Conservation (phyloP, 2,113 vertebrate genomes). For the Pedionomus torquatus region DNA sequence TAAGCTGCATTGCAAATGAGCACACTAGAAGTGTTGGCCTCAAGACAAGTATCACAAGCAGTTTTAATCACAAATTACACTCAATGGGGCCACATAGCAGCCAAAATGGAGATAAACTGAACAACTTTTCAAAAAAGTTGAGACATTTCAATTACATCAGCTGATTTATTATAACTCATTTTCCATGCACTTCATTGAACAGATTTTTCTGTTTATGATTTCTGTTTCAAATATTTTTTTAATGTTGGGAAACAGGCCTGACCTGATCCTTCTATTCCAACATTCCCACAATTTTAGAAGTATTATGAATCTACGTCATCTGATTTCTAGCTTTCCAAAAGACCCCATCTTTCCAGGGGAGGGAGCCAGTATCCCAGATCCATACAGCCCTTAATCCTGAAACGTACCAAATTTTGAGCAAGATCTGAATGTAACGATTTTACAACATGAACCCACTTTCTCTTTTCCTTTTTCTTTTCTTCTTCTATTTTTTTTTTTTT, state of each 20-base stretch:
- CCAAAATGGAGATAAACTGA: neutral
- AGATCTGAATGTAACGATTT: neutral
- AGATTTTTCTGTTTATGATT: slow-evolving; percentile 31
- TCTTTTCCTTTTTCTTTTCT: neutral
- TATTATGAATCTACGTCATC: neutral
- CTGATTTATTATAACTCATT: neutral
- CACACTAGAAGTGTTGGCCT: neutral
- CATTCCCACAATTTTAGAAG: neutral
- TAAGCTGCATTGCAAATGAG: neutral
- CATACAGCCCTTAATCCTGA: neutral
- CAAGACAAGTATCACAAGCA: neutral
- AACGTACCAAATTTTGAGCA: neutral
- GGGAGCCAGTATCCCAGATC: neutral
- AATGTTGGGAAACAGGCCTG: neutral
- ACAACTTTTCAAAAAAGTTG: neutral
- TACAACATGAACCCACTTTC: neutral
- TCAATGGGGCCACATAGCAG: neutral
- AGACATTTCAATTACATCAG: neutral
- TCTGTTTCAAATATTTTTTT: slow-evolving; percentile 2
- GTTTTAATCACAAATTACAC: neutral
- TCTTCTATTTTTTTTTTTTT: neutral
- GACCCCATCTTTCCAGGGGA: neutral
- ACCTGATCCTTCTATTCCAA: neutral
- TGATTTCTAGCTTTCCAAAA: neutral
- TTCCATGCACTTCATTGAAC: neutral